Evolutionary conservation across 2,888 invertebrate genomes (phyloP), one percentile per base, ranked within the genome.

Genomic region (Eueremaeus valkanovi): DNA sequence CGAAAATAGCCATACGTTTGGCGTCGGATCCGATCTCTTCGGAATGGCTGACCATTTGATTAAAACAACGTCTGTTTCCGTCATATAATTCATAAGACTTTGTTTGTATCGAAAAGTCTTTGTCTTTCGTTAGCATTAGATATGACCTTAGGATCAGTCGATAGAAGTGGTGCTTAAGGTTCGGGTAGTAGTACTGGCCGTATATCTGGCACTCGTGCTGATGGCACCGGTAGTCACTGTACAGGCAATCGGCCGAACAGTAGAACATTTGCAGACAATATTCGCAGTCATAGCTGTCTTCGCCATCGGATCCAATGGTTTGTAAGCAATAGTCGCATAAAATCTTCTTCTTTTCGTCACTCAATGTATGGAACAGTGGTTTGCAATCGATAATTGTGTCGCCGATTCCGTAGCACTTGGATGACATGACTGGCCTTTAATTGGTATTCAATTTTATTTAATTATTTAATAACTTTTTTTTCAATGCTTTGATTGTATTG

Each of bases 271-370:
- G 66, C 36, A 16, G 36, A 21, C 66, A 66, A 3, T 3, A 1
- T 13, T 21, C 3, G 18, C 66, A 66, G 2, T 66, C 66, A 36
- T n/a, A 13, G 3, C 3, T 36, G 1, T 3, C 29, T 6, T 61
- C 3, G 3, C 24, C 13, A 3, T 55, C 6, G 5, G 3, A 2
- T 16, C 2, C 31, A 2, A 66, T 66, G 3, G 21, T 31, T 18
- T 36, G n/a, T 36, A 66, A 66, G n/a, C 66, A 66, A 66, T 66
- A 6, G n/a, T 66, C 66, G 18, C 66, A 66, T 36, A 66, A 16
- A 36, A 36, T 18, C 9, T 18, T 18, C 21, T 66, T 66, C 40
- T 36, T 66, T 5, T 66, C 21, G 8, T 33, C 9, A 36, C 27
- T 36, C 13, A 66, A 36, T 36, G 66, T 16, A 13, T 66, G 66